A percentile compares a stretch with the other conserved stretches of the same genome.
These are phyloP conservation scores for Cheilosia urbana DNA, from an alignment of 2,888 invertebrate species.

Conservation along the genomic window DNA sequence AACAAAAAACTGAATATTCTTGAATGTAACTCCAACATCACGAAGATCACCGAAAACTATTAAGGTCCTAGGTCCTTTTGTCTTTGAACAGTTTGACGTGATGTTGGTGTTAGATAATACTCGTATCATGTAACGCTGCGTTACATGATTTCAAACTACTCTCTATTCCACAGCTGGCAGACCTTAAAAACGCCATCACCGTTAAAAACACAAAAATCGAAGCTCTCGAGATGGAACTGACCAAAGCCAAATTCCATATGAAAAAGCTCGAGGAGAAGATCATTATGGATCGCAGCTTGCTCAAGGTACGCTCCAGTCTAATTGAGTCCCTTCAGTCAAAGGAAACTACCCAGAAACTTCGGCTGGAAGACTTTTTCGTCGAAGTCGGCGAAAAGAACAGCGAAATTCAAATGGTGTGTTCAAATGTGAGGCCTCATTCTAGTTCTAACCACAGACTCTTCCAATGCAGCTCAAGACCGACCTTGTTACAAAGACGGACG, in stretches of 20 bases:
- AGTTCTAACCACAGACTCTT: conserved; percentile 44
- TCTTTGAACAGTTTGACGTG: too few relatives aligned
- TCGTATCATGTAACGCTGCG: too few relatives aligned
- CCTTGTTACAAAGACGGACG: conserved; percentile 79
- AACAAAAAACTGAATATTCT: too few relatives aligned
- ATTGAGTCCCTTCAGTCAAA: conserved; percentile 80
- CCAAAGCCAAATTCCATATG: conserved; percentile 76
- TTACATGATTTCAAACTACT: not conserved
- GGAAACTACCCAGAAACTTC: conserved; percentile 78
- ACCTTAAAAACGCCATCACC: conserved; percentile 59
- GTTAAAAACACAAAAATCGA: conserved; percentile 78
- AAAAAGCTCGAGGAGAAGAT: conserved; percentile 78
- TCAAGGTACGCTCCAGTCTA: conserved; percentile 79
- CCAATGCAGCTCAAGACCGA: conserved; percentile 79
- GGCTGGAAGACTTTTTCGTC: conserved; percentile 78
- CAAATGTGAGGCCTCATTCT: not conserved
- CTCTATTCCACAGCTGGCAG: conserved; percentile 41
- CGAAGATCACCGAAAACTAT: too few relatives aligned
- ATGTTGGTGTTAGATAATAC: too few relatives aligned
- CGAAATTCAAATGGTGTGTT: conserved; percentile 57
- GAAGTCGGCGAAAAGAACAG: conserved; percentile 78
- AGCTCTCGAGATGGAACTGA: conserved; percentile 76
- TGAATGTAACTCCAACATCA: too few relatives aligned
- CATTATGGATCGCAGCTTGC: conserved; percentile 77
- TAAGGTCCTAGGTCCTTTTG: too few relatives aligned